These are phyloP conservation scores for Chaetogeoica ovagalla DNA, from an alignment of 2,888 invertebrate species.

Conservation along the genomic window DNA sequence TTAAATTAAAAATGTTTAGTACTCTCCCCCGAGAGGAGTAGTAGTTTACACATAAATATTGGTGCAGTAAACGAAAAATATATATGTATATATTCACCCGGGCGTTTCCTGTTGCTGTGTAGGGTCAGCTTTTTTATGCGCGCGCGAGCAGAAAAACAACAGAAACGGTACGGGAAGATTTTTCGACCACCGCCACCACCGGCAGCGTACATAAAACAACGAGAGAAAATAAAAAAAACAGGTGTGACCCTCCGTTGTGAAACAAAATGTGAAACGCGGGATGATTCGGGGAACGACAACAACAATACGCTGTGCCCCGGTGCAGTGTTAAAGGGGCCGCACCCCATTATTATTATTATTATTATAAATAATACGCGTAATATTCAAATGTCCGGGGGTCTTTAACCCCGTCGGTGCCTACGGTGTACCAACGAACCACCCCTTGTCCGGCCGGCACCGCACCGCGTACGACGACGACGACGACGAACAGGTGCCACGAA, in stretches of 20 bases:
- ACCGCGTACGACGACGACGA: background rate
- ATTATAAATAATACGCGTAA: background rate
- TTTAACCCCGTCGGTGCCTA: constrained; percentile 37
- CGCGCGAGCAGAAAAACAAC: constrained; percentile 10
- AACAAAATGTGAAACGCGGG: constrained; percentile 40
- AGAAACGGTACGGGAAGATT: constrained; percentile 1
- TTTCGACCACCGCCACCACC: background rate
- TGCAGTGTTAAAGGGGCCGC: constrained; percentile 31
- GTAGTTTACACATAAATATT: no score
- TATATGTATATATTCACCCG: constrained; percentile 53
- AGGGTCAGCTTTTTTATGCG: constrained; percentile 30
- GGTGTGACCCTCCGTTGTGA: constrained; percentile 42
- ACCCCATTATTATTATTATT: constrained; percentile 41
- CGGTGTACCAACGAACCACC: constrained; percentile 16
- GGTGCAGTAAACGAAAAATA: no score
- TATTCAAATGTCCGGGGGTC: constrained; percentile 36
- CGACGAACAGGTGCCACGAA: constrained; percentile 37
- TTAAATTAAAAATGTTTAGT: constrained; percentile 50
- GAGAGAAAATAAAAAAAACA: constrained; percentile 38
- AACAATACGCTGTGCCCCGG: constrained; percentile 46
- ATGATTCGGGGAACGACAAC: constrained; percentile 19
- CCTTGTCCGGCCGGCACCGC: constrained; percentile 34
- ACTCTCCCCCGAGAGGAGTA: constrained; percentile 15
- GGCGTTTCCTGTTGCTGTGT: constrained; percentile 34
- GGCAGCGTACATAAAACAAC: background rate